Percentiles rank a stretch among this genome's conserved stretches.
phyloP scores from a whole-genome alignment of 2,888 invertebrate genomes.

The Lycocerus yunnanus region DNA sequence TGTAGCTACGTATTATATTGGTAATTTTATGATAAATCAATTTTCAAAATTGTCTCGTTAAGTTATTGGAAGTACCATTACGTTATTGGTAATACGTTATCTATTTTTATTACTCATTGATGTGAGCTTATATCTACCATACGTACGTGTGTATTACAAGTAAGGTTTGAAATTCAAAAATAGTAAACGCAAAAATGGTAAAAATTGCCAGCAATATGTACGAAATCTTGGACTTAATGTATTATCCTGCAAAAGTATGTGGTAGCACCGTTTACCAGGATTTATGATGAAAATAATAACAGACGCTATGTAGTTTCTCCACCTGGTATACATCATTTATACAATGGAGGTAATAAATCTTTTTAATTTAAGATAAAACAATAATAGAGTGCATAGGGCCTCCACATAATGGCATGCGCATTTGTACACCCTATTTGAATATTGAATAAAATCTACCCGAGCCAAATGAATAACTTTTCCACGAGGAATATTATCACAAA shows the following conservation, averaged over 20 bases:
- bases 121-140: too few relatives aligned
- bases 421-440: too few relatives aligned
- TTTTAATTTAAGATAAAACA: too few relatives aligned
- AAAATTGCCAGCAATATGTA: neutral
- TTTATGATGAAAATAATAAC: neutral
- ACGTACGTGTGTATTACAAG: too few relatives aligned
- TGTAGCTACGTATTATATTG: too few relatives aligned
- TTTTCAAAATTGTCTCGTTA: neutral
- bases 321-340: neutral
- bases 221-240: constrained; percentile 1
- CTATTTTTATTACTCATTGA: neutral
- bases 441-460: too few relatives aligned
- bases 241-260: constrained; percentile 10
- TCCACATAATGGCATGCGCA: too few relatives aligned
- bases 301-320: neutral
- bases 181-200: constrained; percentile 19
- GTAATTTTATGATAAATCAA: neutral
- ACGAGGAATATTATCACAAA: too few relatives aligned
- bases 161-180: neutral
- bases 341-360: constrained; percentile 5
- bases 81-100: neutral
- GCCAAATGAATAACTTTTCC: too few relatives aligned
- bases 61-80: neutral
- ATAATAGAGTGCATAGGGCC: too few relatives aligned
- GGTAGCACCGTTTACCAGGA: constrained; percentile 10